These are phyloP conservation scores for Bubo scandiacus DNA, from an alignment of 2,113 vertebrate genomes.

Conservation along the genomic window DNA sequence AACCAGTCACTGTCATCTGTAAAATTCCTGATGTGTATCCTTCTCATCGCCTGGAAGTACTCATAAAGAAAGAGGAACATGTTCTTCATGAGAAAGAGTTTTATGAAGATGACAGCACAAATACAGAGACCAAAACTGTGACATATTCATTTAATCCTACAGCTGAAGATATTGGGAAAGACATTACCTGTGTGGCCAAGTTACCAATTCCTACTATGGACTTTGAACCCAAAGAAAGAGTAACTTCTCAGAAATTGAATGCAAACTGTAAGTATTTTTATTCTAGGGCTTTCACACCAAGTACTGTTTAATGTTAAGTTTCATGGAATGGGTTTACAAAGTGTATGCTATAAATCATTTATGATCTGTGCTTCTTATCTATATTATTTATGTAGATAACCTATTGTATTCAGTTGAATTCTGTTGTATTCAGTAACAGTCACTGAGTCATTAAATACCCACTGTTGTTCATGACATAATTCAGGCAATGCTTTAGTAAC, in stretches of 20 bases:
- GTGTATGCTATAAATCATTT: not conserved
- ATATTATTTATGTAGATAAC: not conserved
- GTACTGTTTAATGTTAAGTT: not conserved
- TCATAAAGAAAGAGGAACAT: slow-evolving; percentile 46
- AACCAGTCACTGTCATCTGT: slow-evolving; percentile 50
- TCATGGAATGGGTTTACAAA: not conserved
- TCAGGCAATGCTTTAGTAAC: not conserved
- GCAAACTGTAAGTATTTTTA: slow-evolving; percentile 67
- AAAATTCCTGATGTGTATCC: slow-evolving; percentile 71
- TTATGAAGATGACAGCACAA: not conserved
- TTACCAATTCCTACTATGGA: slow-evolving; percentile 44
- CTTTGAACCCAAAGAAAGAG: slow-evolving; percentile 67
- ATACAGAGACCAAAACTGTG: slow-evolving; percentile 57
- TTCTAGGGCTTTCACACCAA: not conserved
- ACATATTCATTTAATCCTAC: slow-evolving; percentile 32
- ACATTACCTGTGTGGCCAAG: slow-evolving; percentile 67
- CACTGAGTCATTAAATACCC: not conserved
- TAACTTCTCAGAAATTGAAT: slow-evolving; percentile 43
- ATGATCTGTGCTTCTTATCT: not conserved
- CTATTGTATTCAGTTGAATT: not conserved
- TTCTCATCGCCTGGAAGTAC: slow-evolving; percentile 45
- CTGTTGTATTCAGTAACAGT: not conserved
- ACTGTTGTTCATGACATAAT: not conserved
- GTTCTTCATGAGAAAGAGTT: not conserved
- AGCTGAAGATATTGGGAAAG: slow-evolving; percentile 59